Evolutionary conservation across 2,888 invertebrate genomes (phyloP).

Genomic region (Drosophila anomelani): DNA sequence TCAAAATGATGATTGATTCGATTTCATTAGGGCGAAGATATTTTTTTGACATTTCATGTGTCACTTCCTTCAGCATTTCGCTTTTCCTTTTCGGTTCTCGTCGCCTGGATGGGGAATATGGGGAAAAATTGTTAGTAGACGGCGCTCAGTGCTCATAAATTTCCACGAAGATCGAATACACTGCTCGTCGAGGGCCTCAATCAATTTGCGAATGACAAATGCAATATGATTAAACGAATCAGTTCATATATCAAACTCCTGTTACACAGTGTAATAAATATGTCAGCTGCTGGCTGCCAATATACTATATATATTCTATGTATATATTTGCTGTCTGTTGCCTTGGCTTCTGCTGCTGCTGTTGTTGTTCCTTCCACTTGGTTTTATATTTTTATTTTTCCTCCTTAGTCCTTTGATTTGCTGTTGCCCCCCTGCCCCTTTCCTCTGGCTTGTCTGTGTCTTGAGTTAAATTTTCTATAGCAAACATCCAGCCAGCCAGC

Average conservation of each 20-base stretch:
- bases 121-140: background rate
- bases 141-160: constrained; percentile 9
- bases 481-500: background rate
- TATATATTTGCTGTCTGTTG: constrained; percentile 27
- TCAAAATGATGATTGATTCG: constrained; percentile 42
- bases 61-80: constrained; percentile 17
- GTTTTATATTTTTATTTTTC: constrained; percentile 11
- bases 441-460: constrained; percentile 46
- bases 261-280: constrained; percentile 53
- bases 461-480: constrained; percentile 56
- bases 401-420: constrained; percentile 48
- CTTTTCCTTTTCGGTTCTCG: background rate
- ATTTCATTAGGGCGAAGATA: constrained; percentile 37
- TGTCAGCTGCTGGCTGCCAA: constrained; percentile 23
- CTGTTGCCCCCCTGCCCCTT: constrained; percentile 12
- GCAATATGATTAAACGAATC: constrained; percentile 46
- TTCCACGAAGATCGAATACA: constrained; percentile 22
- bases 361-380: constrained; percentile 14
- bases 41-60: constrained; percentile 41
- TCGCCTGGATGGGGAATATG: background rate
- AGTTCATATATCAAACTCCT: constrained; percentile 47
- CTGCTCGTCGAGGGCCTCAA: constrained; percentile 16
- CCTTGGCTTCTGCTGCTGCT: constrained; percentile 28
- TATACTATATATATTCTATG: background rate
- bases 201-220: constrained; percentile 43